Evolutionary conservation across 2,888 invertebrate species (phyloP), one percentile per base, ranked within the genome.

Genomic region (Pollenia amentaria): DNA sequence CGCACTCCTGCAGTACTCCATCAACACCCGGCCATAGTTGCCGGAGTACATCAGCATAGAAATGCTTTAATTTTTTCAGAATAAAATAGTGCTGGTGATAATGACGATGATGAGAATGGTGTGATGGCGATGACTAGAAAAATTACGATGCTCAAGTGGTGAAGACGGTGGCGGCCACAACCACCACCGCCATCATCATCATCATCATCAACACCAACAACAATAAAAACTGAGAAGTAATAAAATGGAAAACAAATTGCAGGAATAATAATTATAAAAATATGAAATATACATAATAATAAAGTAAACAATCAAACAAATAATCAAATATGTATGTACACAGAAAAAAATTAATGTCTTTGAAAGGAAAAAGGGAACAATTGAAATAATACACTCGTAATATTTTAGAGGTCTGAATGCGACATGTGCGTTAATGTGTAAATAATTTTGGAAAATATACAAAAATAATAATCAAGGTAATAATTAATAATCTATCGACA

Each of bases 401-500:
- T 46, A 46, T 12, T 51, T 62, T 75, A 75, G 60, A 48, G 62
- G 18, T 48, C 40, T 53, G 40, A 65, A 65, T 40, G 53, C 16
- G 53, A 40, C 53, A 55, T 72, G 44, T 72, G 72, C 72, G 38
- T 72, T 46, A 79, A 64, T 72, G 29, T 60, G 60, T 8, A 21
- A 42, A 29, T 29, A 29, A 18, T 21, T 57, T 57, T 48, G 4
- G 38, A 55, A 77, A 46, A 69, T 46, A 11, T 29, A 11, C 60
- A 12, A 42, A 70, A 29, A 18, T 40, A 81, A 67, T 51, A 77
- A 57, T 44, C 48, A 78, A 77, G 65, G 16, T 55, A 77, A 83
- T 72, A 77, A 84, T 73, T 78, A 84, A 78, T 84, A 84, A 78
- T 67, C 67, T 44, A 78, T 60, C 18, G 72, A 65, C 78, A 29